Conservation (phyloP, 2,888 invertebrate genomes). For the Napeogenes inachia region DNA sequence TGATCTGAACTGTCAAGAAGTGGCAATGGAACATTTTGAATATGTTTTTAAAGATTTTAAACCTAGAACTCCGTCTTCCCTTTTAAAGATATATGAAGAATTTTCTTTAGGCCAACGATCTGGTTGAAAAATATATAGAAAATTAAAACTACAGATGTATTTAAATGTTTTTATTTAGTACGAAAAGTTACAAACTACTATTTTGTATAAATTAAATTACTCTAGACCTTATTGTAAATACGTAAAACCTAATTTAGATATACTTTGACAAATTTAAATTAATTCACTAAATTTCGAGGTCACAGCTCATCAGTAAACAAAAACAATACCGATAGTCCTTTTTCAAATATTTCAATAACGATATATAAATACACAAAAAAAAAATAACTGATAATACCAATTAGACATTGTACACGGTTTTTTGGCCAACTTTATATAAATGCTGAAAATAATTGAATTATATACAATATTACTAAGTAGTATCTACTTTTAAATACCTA, state of each 20-base stretch:
- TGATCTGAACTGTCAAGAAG: slow-evolving; percentile 79
- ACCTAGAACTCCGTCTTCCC: slow-evolving; percentile 85
- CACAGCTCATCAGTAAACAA: slow-evolving; percentile 7
- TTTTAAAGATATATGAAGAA: slow-evolving; percentile 85
- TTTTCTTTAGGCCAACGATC: slow-evolving; percentile 70
- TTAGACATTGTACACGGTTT: too few relatives aligned
- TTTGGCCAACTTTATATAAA: neutral
- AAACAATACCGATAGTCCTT: neutral
- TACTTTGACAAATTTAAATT: slow-evolving; percentile 11
- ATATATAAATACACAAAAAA: neutral
- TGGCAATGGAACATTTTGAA: slow-evolving; percentile 84
- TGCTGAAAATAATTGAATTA: neutral
- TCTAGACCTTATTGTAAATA: slow-evolving; percentile 35
- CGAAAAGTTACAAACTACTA: slow-evolving; percentile 47
- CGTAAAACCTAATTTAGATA: slow-evolving; percentile 10
- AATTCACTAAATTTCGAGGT: slow-evolving; percentile 21
- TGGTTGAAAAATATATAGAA: slow-evolving; percentile 32
- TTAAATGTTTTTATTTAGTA: slow-evolving; percentile 48
- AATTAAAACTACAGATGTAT: slow-evolving; percentile 26
- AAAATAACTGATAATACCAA: too few relatives aligned
- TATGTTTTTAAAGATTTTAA: slow-evolving; percentile 82
- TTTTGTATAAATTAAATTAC: slow-evolving; percentile 46
- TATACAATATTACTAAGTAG: neutral
- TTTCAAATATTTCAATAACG: neutral
- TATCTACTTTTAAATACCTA: neutral